These are phyloP conservation scores for Opisthograptis luteolata DNA, from an alignment of 2,888 invertebrate species.

Conservation along the genomic window DNA sequence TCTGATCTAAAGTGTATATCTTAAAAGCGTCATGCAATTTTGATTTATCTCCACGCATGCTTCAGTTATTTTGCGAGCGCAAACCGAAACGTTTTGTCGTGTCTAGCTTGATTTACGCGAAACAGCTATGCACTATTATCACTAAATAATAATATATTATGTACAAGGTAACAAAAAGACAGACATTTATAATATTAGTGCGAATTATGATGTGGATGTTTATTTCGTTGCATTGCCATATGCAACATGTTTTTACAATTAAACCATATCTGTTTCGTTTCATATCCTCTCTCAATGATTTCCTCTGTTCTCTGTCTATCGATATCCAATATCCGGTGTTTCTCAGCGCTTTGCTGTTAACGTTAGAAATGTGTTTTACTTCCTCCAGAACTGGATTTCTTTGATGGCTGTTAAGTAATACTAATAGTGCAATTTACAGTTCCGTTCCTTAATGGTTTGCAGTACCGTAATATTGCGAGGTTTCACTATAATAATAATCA, in stretches of 20 bases:
- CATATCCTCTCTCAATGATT: constrained; percentile 26
- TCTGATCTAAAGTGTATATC: too few relatives aligned
- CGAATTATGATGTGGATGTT: too few relatives aligned
- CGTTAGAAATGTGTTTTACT: constrained; percentile 48
- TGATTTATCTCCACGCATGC: not conserved
- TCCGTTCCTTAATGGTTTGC: not conserved
- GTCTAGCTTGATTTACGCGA: constrained; percentile 53
- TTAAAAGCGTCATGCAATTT: too few relatives aligned
- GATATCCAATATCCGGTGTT: constrained; percentile 50
- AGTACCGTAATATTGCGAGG: not conserved
- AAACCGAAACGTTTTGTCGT: constrained; percentile 39
- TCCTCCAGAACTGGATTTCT: constrained; percentile 45
- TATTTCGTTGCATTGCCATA: not conserved
- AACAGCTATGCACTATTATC: too few relatives aligned
- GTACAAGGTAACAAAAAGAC: too few relatives aligned
- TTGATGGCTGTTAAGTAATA: constrained; percentile 47
- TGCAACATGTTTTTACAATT: not conserved
- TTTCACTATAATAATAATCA: not conserved
- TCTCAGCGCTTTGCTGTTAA: constrained; percentile 43
- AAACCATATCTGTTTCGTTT: not conserved
- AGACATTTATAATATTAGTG: too few relatives aligned
- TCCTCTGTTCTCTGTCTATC: too few relatives aligned
- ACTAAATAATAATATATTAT: too few relatives aligned
- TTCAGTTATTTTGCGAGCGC: not conserved
- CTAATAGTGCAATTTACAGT: constrained; percentile 44